Percentiles rank a stretch among this genome's conserved stretches.
Conservation (phyloP, 2,113 vertebrate species). For the Arothron firmamentum region DNA sequence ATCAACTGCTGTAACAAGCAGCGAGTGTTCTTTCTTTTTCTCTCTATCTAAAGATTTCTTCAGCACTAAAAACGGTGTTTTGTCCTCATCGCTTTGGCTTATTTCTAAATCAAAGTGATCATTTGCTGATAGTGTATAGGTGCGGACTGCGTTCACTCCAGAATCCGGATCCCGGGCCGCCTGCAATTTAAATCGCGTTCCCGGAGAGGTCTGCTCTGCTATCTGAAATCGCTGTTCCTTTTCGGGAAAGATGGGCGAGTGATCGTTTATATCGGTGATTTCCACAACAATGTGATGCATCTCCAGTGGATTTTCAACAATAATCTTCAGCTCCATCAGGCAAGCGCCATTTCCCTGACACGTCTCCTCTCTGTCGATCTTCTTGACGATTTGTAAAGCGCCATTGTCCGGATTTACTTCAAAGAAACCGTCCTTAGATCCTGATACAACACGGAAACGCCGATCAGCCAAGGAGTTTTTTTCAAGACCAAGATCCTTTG, state of each 20-base stretch:
- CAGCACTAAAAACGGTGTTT: constrained; percentile 64
- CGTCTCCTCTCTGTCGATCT: constrained; percentile 71
- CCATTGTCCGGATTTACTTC: constrained; percentile 65
- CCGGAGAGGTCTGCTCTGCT: constrained; percentile 56
- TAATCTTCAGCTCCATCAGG: constrained; percentile 64
- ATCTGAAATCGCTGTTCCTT: constrained; percentile 64
- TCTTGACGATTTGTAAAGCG: constrained; percentile 49
- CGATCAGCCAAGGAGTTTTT: constrained; percentile 30
- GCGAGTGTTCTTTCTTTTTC: constrained; percentile 4
- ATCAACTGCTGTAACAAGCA: constrained; percentile 67
- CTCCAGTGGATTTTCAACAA: constrained; percentile 71
- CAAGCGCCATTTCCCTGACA: constrained; percentile 61
- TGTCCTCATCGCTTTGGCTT: constrained; percentile 51
- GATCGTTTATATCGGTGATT: constrained; percentile 74
- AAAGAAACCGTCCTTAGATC: constrained; percentile 52
- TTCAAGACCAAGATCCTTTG: constrained; percentile 72
- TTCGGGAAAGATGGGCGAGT: constrained; percentile 66
- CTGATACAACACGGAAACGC: constrained; percentile 66
- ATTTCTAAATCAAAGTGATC: constrained; percentile 61
- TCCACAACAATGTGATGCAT: constrained; percentile 66
- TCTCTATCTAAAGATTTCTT: constrained; percentile 68
- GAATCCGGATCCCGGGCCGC: constrained; percentile 75
- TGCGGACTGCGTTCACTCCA: constrained; percentile 68
- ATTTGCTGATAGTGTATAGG: constrained; percentile 68
- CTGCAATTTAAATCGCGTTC: constrained; percentile 70